A percentile compares a stretch with the other conserved stretches of the same genome.
Evolutionary conservation across 2,113 vertebrate species (phyloP).

Genomic region (Dasyprocta punctata): DNA sequence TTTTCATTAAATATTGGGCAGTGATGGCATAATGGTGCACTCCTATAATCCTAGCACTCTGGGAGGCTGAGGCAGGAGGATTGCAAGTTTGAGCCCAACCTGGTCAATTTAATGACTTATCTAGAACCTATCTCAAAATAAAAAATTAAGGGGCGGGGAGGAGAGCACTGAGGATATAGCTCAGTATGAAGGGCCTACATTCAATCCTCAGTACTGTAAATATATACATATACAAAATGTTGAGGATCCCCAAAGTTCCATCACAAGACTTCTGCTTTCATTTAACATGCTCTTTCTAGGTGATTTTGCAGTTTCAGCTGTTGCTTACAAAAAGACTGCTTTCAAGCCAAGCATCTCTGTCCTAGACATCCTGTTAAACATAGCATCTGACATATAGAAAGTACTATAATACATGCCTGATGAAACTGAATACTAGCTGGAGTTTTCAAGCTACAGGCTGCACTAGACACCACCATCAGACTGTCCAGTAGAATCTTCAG

Average conservation of each 20-base stretch:
- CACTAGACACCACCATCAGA: neutral
- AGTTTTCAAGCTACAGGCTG: neutral
- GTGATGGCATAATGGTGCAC: neutral
- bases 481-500: neutral
- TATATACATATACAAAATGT: neutral
- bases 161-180: neutral
- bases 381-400: neutral
- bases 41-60: neutral
- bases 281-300: neutral
- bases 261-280: neutral
- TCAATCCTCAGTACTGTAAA: neutral
- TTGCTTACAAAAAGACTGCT: neutral
- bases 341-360: neutral
- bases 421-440: neutral
- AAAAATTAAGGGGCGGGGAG: neutral
- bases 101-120: neutral
- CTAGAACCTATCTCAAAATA: neutral
- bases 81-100: neutral
- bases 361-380: neutral
- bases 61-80: neutral
- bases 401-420: neutral
- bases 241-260: neutral
- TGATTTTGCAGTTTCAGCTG: neutral
- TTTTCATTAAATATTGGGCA: neutral
- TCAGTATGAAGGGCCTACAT: neutral